Base-by-base conservation (phyloP, 2,888 invertebrate genomes). In the Chrysolina americana region DNA sequence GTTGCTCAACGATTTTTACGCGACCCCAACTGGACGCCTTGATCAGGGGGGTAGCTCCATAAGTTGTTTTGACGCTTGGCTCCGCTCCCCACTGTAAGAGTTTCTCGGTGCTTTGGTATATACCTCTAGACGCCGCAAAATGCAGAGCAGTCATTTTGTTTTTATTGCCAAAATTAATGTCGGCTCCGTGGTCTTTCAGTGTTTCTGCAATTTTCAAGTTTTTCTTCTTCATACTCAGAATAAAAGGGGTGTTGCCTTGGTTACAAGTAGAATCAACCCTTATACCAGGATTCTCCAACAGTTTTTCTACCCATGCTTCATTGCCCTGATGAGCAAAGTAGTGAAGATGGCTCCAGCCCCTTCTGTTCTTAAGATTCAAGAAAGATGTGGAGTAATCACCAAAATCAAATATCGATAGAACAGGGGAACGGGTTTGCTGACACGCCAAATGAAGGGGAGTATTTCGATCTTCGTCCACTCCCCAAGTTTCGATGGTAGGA, bases 41-140 rank as follows among this genome's bases (percentile, higher is more conserved):
- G 44, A 74, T 74, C n/a, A 74, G 68, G 3, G 74, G 71, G 9
- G 71, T 74, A 10, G 56, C 6, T 1, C 71, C 71, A 68, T 17
- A 44, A 28, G 41, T 19, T 17, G 71, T 68, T 44, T 44, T n/a
- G 19, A 36, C 28, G 47, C 71, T 47, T 10, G 71, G 3, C 3
- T 71, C 23, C 3, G 53, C 64, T 36, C 47, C 53, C 70, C 71
- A 74, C 6, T 41, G 13, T 5, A 56, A 47, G 4, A 74, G 68
- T 21, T 56, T 50, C 36, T 44, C 19, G 3, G 64, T 41, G 53
- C 65, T 63, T 17, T 68, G 28, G 8, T 19, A 17, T 15, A 70
- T 63, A 9, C 74, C 68, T 41, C 53, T 74, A 8, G 48, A 53
- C 5, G 64, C 41, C 13, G 70, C 23, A 17, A 63, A 68, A 44